Evolutionary conservation across 1,140 invertebrate genomes (phyloP).

Genomic region (Aphis gossypii): DNA sequence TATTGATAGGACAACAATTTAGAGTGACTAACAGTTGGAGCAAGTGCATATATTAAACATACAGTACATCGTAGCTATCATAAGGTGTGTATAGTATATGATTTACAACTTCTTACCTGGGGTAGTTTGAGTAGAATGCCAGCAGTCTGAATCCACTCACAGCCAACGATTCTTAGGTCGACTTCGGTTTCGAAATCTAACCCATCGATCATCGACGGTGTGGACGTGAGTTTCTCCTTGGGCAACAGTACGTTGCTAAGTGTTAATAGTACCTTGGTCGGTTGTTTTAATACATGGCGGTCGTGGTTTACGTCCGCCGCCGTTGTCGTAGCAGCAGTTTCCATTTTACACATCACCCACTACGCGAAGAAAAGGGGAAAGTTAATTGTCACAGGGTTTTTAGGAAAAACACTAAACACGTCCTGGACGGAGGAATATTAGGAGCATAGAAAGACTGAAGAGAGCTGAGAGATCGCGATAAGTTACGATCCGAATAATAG

Average conservation of each 20-base stretch:
- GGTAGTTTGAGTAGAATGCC: constrained; percentile 94
- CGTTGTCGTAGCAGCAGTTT: background rate
- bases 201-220: constrained; percentile 90
- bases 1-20: background rate
- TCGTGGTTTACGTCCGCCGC: constrained; percentile 6
- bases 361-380: background rate
- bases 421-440: background rate
- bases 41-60: no score
- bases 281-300: constrained; percentile 66
- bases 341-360: constrained; percentile 50
- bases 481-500: background rate
- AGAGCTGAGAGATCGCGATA: background rate
- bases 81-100: background rate
- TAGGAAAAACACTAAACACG: background rate
- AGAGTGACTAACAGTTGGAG: background rate
- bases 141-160: constrained; percentile 97
- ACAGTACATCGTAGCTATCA: background rate
- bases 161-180: constrained; percentile 93
- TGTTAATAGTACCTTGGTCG: constrained; percentile 85
- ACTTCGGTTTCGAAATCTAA: constrained; percentile 88
- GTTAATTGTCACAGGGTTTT: background rate
- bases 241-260: constrained; percentile 92
- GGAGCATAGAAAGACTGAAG: background rate
- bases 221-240: constrained; percentile 82
- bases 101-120: constrained; percentile 73